A percentile compares a stretch with the other conserved stretches of the same genome.
Conservation (phyloP, 2,888 invertebrate genomes). For the Oegoconia quadripuncta region DNA sequence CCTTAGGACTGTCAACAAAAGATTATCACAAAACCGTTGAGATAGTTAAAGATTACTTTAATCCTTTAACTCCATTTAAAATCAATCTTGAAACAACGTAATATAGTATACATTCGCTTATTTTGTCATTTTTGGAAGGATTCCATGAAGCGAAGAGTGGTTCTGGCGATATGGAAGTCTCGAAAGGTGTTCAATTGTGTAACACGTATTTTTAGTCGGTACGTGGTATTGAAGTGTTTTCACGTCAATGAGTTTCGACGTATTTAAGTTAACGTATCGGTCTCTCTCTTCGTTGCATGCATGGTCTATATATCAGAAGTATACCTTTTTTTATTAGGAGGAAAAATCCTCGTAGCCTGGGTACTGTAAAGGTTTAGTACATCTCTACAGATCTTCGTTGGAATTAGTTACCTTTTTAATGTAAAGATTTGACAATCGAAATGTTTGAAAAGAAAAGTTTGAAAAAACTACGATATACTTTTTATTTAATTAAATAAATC, state of each 20-base stretch:
- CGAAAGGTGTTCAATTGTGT: constrained; percentile 72
- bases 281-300: not conserved
- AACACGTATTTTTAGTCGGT: constrained; percentile 39
- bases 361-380: too few species aligned
- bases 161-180: constrained; percentile 48
- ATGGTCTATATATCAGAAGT: too few species aligned
- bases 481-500: too few species aligned
- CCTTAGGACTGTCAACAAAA: constrained; percentile 70
- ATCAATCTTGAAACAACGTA: constrained; percentile 15
- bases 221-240: constrained; percentile 46
- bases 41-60: constrained; percentile 27
- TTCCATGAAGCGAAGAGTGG: constrained; percentile 41
- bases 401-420: too few species aligned
- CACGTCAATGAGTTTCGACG: constrained; percentile 48
- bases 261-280: not conserved
- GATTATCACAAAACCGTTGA: constrained; percentile 58
- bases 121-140: constrained; percentile 23
- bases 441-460: too few species aligned
- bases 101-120: constrained; percentile 20
- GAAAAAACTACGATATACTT: too few species aligned
- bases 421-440: too few species aligned
- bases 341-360: too few species aligned
- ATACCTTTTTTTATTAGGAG: too few species aligned
- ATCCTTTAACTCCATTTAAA: constrained; percentile 7
- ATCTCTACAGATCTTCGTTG: too few species aligned